Evolutionary conservation across 2,113 vertebrate species (phyloP).

Genomic region (Elephas maximus): DNA sequence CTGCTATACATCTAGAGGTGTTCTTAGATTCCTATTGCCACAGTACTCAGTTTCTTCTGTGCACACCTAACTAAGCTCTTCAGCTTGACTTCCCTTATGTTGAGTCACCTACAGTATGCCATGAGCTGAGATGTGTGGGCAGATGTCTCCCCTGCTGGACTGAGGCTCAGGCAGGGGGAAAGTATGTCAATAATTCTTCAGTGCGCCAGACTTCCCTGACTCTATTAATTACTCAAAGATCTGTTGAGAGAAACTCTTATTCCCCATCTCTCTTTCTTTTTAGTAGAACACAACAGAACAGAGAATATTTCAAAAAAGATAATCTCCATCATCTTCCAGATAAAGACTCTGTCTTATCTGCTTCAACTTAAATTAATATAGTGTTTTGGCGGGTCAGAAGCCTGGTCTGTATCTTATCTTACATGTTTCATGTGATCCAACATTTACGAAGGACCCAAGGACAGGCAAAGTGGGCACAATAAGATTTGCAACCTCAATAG

Average conservation of each 20-base stretch:
- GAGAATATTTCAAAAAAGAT: slow-evolving; percentile 28
- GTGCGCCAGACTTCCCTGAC: background rate
- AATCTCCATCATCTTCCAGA: background rate
- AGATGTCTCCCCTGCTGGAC: too few relatives aligned
- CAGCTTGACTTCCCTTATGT: background rate
- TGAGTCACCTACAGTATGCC: background rate
- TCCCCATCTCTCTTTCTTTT: background rate
- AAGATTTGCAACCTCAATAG: background rate
- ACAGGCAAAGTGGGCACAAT: background rate
- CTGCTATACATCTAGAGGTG: background rate
- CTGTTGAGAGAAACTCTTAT: slow-evolving; percentile 5
- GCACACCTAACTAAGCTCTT: background rate
- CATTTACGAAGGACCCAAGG: background rate
- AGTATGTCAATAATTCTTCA: background rate
- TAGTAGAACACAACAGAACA: background rate
- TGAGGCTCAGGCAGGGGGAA: background rate
- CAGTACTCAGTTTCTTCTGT: background rate
- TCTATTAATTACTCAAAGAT: background rate
- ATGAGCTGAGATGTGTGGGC: background rate
- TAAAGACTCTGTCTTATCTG: slow-evolving; percentile 26
- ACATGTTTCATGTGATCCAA: background rate
- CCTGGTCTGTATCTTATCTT: background rate
- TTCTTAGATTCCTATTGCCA: background rate
- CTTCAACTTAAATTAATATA: slow-evolving; percentile 49
- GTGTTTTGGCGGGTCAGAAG: background rate